Conservation (phyloP, 2,797 vertebrate genomes). For the Nothura maculosa region DNA sequence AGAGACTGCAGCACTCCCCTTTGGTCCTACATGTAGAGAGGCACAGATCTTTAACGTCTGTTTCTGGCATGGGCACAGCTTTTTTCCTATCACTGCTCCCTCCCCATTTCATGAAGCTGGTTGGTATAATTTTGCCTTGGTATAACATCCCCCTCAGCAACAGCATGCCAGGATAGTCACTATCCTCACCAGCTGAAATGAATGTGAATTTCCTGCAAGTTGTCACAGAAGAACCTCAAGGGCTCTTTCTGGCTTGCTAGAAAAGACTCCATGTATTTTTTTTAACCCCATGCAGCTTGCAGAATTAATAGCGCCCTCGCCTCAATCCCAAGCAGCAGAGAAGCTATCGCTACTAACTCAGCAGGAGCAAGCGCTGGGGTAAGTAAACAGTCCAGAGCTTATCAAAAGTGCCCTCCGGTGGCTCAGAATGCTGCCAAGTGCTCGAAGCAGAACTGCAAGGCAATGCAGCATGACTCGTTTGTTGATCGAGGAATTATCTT, state of each 20-base stretch:
- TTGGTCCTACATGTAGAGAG: background rate
- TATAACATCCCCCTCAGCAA: background rate
- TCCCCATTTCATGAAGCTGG: background rate
- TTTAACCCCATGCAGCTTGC: slow-evolving; percentile 39
- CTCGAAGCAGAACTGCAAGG: slow-evolving; percentile 47
- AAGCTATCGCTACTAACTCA: slow-evolving; percentile 44
- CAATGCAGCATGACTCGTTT: background rate
- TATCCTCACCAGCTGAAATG: slow-evolving; percentile 35
- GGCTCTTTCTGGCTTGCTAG: slow-evolving; percentile 45
- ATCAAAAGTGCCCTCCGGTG: slow-evolving; percentile 65
- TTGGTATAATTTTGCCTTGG: background rate
- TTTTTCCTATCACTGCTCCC: background rate
- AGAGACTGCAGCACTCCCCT: background rate
- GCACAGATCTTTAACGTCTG: background rate
- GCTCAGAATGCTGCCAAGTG: slow-evolving; percentile 58
- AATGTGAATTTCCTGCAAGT: slow-evolving; percentile 58
- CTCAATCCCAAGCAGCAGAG: slow-evolving; percentile 35
- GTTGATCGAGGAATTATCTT: slow-evolving; percentile 41
- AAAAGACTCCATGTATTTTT: slow-evolving; percentile 60
- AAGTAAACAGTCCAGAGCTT: slow-evolving; percentile 56
- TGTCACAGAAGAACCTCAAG: slow-evolving; percentile 46
- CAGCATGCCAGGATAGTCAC: background rate
- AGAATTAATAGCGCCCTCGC: slow-evolving; percentile 60
- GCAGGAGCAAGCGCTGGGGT: slow-evolving; percentile 53
- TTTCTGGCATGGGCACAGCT: background rate